Base-by-base conservation (phyloP, 2,888 invertebrate species). In the Patella depressa region DNA sequence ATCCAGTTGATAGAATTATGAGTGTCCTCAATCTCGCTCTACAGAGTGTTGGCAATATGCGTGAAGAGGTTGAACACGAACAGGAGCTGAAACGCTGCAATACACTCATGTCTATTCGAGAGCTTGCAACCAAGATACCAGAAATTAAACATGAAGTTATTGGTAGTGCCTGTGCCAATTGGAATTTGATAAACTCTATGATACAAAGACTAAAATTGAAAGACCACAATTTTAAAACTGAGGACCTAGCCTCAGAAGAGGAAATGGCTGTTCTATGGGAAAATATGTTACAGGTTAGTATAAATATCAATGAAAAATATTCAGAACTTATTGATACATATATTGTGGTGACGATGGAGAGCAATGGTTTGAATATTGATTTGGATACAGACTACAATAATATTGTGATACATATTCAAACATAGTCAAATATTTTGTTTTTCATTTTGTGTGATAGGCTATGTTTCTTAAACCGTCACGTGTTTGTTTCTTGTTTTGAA, bases 1-100 rank as follows among this genome's bases (percentile, higher is more conserved):
- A 79, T 59, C 79, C 81, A 29, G 73, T 78, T 29, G 81, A 81
- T 55, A 15, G 75, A 53, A 80, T 81, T 11, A 81, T 78, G 77
- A 76, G 76, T 17, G 69, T 77, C 54, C 19, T 78, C 14, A 81
- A 80, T 57, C 69, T 80, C 24, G 78, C 74, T 9, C 75, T 81
- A 24, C 78, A 80, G 72, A 24, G 24, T 71, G 77, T 81, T 59
- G 79, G 80, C 7, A 29, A 78, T 24, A 75, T 80, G 80, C 55
- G 81, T 45, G 17, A 71, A 55, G 24, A 76, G 57, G 59, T 65
- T 17, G 78, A 75, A 17, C 74, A 74, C 14, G 73, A 77, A 53
- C 73, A 53, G 71, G 80, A 81, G 72, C 24, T 19, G 65, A 19
- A 65, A 65, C 65, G 19, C 2, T 65, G 65, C 12, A 24, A 24